phyloP scores from a whole-genome alignment of 2,113 vertebrate genomes.

The Coptodon rendalli region DNA sequence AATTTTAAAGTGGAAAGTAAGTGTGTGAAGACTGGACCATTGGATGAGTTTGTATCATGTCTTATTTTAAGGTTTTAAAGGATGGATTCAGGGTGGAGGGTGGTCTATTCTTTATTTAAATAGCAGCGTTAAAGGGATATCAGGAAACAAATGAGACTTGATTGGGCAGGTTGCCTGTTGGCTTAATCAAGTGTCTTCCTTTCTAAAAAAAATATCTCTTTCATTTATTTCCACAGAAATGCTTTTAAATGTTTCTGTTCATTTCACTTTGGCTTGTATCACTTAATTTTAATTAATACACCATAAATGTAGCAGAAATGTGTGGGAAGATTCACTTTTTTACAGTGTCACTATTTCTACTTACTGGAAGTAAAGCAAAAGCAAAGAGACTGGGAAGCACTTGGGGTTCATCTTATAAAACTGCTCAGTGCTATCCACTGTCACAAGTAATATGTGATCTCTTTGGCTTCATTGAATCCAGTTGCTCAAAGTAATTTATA shows the following conservation, averaged over 20 bases:
- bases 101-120: background rate
- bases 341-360: background rate
- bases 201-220: background rate
- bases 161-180: background rate
- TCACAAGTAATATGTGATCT: background rate
- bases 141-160: background rate
- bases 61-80: background rate
- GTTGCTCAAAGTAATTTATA: background rate
- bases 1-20: background rate
- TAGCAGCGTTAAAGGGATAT: background rate
- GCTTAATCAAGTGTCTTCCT: background rate
- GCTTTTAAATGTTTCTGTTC: background rate
- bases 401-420: background rate
- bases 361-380: background rate
- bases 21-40: background rate
- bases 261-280: background rate
- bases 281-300: background rate
- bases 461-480: background rate
- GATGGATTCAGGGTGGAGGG: background rate
- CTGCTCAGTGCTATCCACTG: background rate
- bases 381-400: background rate
- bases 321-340: background rate
- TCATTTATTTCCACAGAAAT: background rate
- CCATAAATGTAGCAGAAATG: background rate
- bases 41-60: background rate